Percentiles rank a stretch among this genome's conserved stretches.
Conservation (phyloP, 23 tunicate species). For the Halocynthia aurantium region DNA sequence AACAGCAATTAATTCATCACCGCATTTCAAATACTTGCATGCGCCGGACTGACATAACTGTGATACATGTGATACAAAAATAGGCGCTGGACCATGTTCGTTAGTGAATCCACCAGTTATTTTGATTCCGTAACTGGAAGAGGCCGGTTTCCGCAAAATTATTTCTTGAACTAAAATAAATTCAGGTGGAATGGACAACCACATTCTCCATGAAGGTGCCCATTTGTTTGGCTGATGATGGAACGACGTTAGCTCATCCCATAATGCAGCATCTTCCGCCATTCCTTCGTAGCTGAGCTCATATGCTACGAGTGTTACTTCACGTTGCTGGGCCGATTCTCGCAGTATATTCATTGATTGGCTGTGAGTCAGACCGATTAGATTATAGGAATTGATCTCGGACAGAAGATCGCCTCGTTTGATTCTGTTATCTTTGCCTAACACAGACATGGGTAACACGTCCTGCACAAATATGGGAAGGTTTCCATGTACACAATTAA, state of each 20-base stretch:
- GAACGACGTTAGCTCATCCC: slow-evolving; percentile 80
- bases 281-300: slow-evolving; percentile 55
- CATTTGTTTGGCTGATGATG: slow-evolving; percentile 65
- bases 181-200: slow-evolving; percentile 72
- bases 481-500: slow-evolving; percentile 41
- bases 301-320: slow-evolving; percentile 37
- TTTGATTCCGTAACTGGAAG: slow-evolving; percentile 51
- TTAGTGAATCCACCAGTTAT: slow-evolving; percentile 50
- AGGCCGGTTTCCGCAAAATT: slow-evolving; percentile 14
- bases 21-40: slow-evolving; percentile 29
- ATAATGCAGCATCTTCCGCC: slow-evolving; percentile 64
- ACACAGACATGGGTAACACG: slow-evolving; percentile 49
- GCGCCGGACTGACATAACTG: slow-evolving; percentile 36
- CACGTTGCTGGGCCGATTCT: slow-evolving; percentile 69
- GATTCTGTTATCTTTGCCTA: slow-evolving; percentile 70
- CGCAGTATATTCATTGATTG: slow-evolving; percentile 57
- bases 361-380: slow-evolving; percentile 54
- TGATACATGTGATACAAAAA: slow-evolving; percentile 15
- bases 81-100: slow-evolving; percentile 2
- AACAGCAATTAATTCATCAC: slow-evolving; percentile 72
- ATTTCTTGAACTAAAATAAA: slow-evolving; percentile 36
- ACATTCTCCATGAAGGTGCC: slow-evolving; percentile 96
- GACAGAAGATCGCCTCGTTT: slow-evolving; percentile 67
- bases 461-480: slow-evolving; percentile 88
- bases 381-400: slow-evolving; percentile 45